Conservation (phyloP, 2,113 vertebrate species). For the Sinocyclocheilus anshuiensis region DNA sequence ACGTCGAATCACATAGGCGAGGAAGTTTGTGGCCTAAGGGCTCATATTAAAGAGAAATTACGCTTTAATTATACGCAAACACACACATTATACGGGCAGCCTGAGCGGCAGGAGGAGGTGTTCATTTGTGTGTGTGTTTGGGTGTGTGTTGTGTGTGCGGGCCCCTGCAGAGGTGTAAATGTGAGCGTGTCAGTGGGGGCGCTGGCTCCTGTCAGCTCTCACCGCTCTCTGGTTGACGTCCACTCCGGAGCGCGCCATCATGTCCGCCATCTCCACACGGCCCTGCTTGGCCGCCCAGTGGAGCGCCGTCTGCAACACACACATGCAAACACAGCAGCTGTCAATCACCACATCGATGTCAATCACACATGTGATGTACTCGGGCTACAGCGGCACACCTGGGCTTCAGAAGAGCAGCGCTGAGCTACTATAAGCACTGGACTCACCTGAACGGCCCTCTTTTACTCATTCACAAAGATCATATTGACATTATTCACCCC, state of each 20-base stretch:
- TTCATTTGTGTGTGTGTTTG: constrained; percentile 30
- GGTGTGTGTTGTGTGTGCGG: constrained; percentile 23
- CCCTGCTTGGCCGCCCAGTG: constrained; percentile 77
- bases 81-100: constrained; percentile 20
- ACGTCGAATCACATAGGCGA: background rate
- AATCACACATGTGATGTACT: constrained; percentile 19
- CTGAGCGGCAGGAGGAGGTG: constrained; percentile 31
- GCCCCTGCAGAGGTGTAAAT: constrained; percentile 68
- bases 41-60: constrained; percentile 47
- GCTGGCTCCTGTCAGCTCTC: constrained; percentile 76
- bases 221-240: constrained; percentile 81
- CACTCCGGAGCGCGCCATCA: constrained; percentile 76
- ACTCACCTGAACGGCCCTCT: background rate
- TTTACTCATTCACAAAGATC: background rate
- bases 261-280: constrained; percentile 66
- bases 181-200: constrained; percentile 67
- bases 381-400: background rate
- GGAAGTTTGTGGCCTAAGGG: constrained; percentile 52
- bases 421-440: background rate
- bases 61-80: constrained; percentile 42
- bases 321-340: constrained; percentile 39
- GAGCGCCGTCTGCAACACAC: constrained; percentile 73
- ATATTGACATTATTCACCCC: background rate
- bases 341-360: constrained; percentile 40
- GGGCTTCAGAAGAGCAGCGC: background rate